Conservation (phyloP, 2,888 invertebrate species). For the Myathropa florea region DNA sequence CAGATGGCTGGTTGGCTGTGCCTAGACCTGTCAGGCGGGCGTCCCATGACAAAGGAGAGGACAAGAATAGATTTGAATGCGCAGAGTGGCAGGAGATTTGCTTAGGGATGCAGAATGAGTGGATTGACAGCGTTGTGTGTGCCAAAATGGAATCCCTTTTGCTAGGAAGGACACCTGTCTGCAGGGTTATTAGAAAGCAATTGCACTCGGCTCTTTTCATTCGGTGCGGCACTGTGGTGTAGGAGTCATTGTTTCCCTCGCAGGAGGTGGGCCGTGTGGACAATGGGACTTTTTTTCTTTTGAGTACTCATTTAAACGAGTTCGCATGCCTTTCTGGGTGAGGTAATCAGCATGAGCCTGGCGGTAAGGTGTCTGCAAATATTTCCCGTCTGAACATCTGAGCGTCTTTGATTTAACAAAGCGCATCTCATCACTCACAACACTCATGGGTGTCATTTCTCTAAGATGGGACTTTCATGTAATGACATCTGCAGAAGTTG, state of each 20-base stretch:
- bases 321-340: constrained; percentile 30
- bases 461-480: too few relatives aligned
- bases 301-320: constrained; percentile 44
- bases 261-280: constrained; percentile 33
- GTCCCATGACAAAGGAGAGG: constrained; percentile 6
- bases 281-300: constrained; percentile 21
- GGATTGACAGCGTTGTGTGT: neutral
- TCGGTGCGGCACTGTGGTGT: constrained; percentile 41
- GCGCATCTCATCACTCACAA: too few relatives aligned
- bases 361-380: constrained; percentile 32
- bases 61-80: constrained; percentile 14
- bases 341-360: constrained; percentile 49
- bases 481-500: too few relatives aligned
- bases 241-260: constrained; percentile 32
- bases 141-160: neutral
- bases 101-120: neutral
- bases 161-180: constrained; percentile 48
- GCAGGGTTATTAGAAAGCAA: constrained; percentile 52
- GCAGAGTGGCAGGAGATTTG: neutral
- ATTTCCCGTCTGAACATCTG: too few relatives aligned
- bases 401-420: too few relatives aligned
- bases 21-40: constrained; percentile 32
- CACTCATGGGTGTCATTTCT: too few relatives aligned
- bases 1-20: constrained; percentile 54
- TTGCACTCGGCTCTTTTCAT: constrained; percentile 25